These are phyloP conservation scores for Oreortyx pictus DNA, from an alignment of 2,797 vertebrate genomes.

Conservation along the genomic window DNA sequence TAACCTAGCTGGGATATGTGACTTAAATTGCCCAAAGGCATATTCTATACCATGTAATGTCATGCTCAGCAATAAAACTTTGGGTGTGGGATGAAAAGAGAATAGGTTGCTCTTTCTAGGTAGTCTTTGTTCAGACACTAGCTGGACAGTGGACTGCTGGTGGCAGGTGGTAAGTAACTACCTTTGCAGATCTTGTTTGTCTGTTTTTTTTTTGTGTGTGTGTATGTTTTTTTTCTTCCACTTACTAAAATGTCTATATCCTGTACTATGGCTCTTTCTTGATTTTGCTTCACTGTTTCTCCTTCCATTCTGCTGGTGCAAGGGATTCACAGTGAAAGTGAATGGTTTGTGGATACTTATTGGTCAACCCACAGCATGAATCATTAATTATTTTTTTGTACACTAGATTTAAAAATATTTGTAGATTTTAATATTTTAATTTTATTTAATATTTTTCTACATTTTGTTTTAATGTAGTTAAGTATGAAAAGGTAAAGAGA, in stretches of 20 bases:
- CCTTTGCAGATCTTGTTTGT: too few relatives aligned
- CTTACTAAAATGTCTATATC: not conserved
- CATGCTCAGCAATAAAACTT: not conserved
- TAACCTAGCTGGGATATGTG: not conserved
- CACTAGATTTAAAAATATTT: not conserved
- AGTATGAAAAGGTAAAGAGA: not conserved
- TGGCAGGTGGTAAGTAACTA: too few relatives aligned
- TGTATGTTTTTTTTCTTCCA: not conserved
- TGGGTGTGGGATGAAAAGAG: not conserved
- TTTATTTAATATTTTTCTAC: not conserved
- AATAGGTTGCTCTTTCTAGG: not conserved
- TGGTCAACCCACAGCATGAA: not conserved
- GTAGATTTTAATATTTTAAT: not conserved
- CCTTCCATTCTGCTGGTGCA: not conserved
- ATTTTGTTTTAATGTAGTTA: not conserved
- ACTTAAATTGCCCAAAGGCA: not conserved
- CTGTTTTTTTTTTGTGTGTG: not conserved
- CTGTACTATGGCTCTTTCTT: not conserved
- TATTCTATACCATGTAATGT: not conserved
- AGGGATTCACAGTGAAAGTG: not conserved
- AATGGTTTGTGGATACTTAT: not conserved
- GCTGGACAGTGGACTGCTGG: too few relatives aligned
- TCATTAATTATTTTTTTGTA: not conserved
- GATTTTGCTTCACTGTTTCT: not conserved
- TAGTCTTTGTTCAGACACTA: not conserved